Evolutionary conservation across 2,113 vertebrate species (phyloP).

Genomic region (Axis porcinus): DNA sequence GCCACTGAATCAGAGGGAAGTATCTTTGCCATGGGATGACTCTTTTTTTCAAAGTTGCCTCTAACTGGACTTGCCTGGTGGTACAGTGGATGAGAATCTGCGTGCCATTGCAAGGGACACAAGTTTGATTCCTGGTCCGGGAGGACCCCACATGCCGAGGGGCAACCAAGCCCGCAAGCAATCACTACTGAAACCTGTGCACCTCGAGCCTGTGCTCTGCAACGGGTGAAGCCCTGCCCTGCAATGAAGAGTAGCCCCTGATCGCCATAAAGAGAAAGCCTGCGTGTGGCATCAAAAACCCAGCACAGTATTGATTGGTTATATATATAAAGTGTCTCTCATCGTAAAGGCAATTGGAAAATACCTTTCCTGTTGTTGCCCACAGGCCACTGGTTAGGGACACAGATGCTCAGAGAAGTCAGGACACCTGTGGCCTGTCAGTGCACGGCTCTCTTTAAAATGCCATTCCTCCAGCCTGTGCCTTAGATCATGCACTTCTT

Average conservation of each 20-base stretch:
- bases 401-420: not conserved
- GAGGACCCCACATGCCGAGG: not conserved
- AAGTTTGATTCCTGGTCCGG: not conserved
- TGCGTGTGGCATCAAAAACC: rapidly evolving
- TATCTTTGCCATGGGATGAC: not conserved
- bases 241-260: not conserved
- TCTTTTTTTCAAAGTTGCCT: not conserved
- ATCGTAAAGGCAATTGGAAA: not conserved
- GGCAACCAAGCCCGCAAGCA: not conserved
- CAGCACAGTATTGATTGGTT: not conserved
- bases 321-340: not conserved
- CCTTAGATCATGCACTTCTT: not conserved
- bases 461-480: not conserved
- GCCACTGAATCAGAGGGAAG: not conserved
- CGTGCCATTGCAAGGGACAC: not conserved
- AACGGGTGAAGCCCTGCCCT: not conserved
- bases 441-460: not conserved
- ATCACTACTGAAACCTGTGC: not conserved
- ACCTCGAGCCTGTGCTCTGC: not conserved
- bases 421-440: not conserved
- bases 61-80: not conserved
- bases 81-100: not conserved
- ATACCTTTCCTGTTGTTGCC: not conserved
- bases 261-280: not conserved
- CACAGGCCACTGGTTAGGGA: not conserved